phyloP scores from a whole-genome alignment of 2,113 vertebrate genomes.

The Cheilinus undulatus region DNA sequence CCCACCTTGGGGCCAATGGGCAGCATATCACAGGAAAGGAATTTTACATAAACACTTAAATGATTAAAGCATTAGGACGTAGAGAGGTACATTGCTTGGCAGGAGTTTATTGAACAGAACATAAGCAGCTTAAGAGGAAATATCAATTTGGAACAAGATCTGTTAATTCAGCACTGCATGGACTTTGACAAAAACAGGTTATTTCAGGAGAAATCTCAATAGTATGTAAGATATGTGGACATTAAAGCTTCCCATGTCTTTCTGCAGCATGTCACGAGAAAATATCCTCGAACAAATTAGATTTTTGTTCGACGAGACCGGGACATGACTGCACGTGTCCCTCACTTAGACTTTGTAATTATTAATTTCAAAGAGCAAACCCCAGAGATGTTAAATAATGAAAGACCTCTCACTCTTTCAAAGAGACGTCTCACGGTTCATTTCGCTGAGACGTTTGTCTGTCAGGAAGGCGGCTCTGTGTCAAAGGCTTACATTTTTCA shows the following conservation, averaged over 20 bases:
- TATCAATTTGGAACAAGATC: neutral
- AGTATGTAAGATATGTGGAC: slow-evolving; percentile 1
- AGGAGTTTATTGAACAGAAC: neutral
- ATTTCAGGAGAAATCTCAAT: neutral
- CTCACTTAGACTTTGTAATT: slow-evolving; percentile 39
- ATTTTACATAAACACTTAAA: neutral
- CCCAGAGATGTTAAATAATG: slow-evolving; percentile 73
- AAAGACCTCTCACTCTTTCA: slow-evolving; percentile 58
- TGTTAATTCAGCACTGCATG: neutral
- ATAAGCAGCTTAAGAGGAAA: neutral
- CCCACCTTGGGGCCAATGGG: too few relatives aligned
- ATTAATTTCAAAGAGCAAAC: slow-evolving; percentile 60
- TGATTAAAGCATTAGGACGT: neutral
- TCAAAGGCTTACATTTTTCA: slow-evolving; percentile 71
- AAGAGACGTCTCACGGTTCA: slow-evolving; percentile 50
- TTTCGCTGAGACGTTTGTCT: slow-evolving; percentile 48
- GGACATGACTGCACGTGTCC: slow-evolving; percentile 45
- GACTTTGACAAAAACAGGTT: neutral
- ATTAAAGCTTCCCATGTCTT: neutral
- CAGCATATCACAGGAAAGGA: neutral
- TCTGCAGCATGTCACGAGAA: slow-evolving; percentile 13
- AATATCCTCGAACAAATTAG: slow-evolving; percentile 17
- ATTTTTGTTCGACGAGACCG: slow-evolving; percentile 27
- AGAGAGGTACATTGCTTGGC: neutral
- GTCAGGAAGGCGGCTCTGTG: slow-evolving; percentile 53